Conservation (phyloP, 2,888 invertebrate genomes). For the Ochropacha duplaris region DNA sequence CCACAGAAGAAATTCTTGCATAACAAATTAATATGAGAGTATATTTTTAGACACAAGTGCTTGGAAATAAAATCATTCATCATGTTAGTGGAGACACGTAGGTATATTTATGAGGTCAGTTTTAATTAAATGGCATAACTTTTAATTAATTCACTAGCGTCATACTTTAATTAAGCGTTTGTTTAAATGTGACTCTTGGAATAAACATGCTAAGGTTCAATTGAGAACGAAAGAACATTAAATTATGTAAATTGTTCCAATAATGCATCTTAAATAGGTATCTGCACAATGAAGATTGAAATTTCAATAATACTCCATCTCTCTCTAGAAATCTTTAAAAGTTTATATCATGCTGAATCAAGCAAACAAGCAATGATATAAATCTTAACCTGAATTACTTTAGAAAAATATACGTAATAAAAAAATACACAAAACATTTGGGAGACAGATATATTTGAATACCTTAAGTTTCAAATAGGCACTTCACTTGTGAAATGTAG, state of each 20-base stretch:
- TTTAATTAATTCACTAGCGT: not conserved
- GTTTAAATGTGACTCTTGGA: not conserved
- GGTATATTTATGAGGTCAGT: not conserved
- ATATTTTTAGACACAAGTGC: not conserved
- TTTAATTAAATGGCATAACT: not conserved
- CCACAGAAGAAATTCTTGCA: not conserved
- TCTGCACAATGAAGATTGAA: no score
- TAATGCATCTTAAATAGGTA: no score
- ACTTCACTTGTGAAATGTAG: not conserved
- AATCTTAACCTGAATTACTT: not conserved
- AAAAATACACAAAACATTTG: not conserved
- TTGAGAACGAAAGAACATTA: no score
- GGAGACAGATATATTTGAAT: not conserved
- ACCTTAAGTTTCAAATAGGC: not conserved
- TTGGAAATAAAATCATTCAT: not conserved
- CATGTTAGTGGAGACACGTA: not conserved
- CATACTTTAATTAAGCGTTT: not conserved
- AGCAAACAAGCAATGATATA: no score
- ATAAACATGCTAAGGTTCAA: not conserved
- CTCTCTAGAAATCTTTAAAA: no score
- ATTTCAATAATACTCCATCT: no score
- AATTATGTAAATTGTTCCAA: no score
- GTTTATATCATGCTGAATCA: no score
- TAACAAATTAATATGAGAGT: not conserved
- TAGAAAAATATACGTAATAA: not conserved